phyloP scores from a whole-genome alignment of 2,888 invertebrate genomes.

The Salpingus planirostris region DNA sequence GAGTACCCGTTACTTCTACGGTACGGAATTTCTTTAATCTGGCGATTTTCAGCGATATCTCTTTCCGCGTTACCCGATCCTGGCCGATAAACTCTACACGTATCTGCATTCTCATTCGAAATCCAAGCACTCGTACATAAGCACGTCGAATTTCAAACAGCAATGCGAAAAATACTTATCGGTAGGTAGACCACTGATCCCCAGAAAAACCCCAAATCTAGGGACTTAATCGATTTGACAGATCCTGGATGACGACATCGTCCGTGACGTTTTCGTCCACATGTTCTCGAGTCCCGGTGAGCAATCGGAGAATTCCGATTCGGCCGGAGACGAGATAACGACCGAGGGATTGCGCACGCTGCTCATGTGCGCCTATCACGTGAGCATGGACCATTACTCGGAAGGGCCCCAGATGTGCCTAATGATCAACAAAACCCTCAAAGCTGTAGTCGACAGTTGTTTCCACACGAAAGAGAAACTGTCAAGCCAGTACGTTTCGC shows the following conservation, averaged over 20 bases:
- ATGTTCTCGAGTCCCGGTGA: constrained; percentile 43
- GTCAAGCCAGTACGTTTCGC: constrained; percentile 66
- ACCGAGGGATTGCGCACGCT: constrained; percentile 57
- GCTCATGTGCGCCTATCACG: constrained; percentile 64
- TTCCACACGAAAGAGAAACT: constrained; percentile 70
- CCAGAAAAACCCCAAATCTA: too few species aligned
- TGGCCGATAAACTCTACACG: constrained; percentile 59
- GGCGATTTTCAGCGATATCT: constrained; percentile 45
- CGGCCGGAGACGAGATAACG: constrained; percentile 49
- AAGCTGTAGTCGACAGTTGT: constrained; percentile 67
- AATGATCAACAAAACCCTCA: constrained; percentile 60
- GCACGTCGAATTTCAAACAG: constrained; percentile 56
- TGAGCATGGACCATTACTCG: constrained; percentile 71
- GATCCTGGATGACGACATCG: constrained; percentile 46
- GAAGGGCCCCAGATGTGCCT: constrained; percentile 49
- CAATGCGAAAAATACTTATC: constrained; percentile 61
- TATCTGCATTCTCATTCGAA: constrained; percentile 53
- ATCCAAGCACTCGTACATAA: constrained; percentile 54
- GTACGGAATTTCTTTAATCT: constrained; percentile 1
- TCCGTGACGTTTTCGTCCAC: constrained; percentile 62
- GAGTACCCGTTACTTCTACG: constrained; percentile 28
- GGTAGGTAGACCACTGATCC: too few species aligned
- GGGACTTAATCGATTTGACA: constrained; percentile 16
- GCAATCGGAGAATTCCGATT: constrained; percentile 33
- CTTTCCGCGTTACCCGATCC: constrained; percentile 67